These are phyloP conservation scores for Platyrinchus mystaceus DNA, from an alignment of 2,797 vertebrate genomes.

Conservation along the genomic window DNA sequence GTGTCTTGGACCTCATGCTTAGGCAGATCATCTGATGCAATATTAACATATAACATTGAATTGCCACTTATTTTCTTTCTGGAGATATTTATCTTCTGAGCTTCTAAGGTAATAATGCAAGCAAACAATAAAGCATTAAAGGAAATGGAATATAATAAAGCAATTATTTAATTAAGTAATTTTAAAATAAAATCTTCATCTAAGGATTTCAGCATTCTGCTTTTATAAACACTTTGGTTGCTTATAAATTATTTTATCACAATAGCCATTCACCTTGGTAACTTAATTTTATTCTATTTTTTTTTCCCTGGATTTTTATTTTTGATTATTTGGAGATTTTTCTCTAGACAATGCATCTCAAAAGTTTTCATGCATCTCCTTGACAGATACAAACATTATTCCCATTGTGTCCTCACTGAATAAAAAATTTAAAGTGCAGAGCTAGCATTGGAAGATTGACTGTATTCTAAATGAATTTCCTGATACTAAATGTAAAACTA, in stretches of 20 bases:
- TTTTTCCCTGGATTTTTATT: neutral
- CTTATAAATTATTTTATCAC: neutral
- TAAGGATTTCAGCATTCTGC: neutral
- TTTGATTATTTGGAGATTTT: neutral
- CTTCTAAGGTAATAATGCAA: neutral
- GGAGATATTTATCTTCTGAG: neutral
- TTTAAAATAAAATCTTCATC: conserved; percentile 39
- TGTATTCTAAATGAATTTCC: conserved; percentile 76
- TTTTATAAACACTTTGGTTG: neutral
- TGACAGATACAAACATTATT: conserved; percentile 71
- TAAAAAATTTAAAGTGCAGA: conserved; percentile 69
- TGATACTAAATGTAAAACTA: conserved; percentile 71
- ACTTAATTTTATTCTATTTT: neutral
- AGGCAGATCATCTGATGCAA: neutral
- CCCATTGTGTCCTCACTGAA: conserved; percentile 70
- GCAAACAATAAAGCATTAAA: neutral
- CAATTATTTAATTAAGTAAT: neutral
- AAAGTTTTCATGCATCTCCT: conserved; percentile 64
- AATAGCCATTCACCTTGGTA: neutral
- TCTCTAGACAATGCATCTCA: conserved; percentile 23
- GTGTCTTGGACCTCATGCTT: neutral
- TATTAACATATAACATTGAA: neutral
- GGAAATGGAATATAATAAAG: neutral
- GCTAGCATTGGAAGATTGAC: conserved; percentile 69
- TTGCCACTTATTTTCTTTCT: neutral